Evolutionary conservation across 1,140 invertebrate species (phyloP).

Genomic region (Pararge aegeria): DNA sequence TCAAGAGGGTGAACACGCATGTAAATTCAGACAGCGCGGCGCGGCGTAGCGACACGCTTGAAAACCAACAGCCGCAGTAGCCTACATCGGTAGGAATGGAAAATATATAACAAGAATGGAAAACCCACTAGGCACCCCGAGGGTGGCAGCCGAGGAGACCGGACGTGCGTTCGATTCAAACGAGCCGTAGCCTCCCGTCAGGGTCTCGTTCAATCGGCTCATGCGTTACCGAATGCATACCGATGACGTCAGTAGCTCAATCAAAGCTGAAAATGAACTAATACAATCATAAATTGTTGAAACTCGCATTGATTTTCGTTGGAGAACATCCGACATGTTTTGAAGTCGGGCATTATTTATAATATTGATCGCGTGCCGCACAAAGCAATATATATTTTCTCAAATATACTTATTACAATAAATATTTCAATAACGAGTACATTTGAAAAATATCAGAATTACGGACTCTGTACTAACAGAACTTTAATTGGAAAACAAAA

Average conservation of each 20-base stretch:
- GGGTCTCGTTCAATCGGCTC: constrained; percentile 60
- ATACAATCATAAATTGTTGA: no score
- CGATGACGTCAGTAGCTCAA: constrained; percentile 5
- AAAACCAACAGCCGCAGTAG: constrained; percentile 58
- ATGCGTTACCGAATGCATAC: constrained; percentile 50
- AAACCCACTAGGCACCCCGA: constrained; percentile 70
- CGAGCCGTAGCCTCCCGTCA: constrained; percentile 58
- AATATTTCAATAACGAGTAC: no score
- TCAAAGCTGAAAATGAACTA: not conserved
- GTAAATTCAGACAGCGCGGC: constrained; percentile 48
- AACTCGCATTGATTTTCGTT: no score
- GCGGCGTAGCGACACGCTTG: constrained; percentile 39
- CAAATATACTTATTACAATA: no score
- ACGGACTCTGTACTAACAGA: no score
- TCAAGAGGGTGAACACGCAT: constrained; percentile 45
- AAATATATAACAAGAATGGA: constrained; percentile 74
- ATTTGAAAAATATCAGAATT: no score
- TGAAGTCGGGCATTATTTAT: no score
- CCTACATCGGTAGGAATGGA: constrained; percentile 68
- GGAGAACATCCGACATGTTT: no score
- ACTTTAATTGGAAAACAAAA: no score
- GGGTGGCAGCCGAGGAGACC: constrained; percentile 46
- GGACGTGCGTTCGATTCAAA: constrained; percentile 74
- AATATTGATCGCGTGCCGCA: no score
- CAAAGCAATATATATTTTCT: no score